phyloP scores from a whole-genome alignment of 2,888 invertebrate genomes.

The Sipunculus nudus region DNA sequence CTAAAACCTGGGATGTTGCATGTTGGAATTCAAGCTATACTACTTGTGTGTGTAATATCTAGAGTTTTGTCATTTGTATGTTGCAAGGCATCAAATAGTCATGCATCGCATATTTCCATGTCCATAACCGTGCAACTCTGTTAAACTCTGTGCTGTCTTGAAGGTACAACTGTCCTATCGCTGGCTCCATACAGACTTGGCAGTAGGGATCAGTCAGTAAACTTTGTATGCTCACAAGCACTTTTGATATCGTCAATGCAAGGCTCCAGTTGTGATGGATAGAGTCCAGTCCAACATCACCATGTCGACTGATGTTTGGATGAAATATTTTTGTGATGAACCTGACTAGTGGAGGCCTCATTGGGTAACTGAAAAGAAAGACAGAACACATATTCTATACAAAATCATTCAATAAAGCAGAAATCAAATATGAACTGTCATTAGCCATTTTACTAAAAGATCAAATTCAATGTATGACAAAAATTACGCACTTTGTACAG shows the following conservation, averaged over 20 bases:
- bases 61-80: slow-evolving; percentile 10
- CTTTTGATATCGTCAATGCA: slow-evolving; percentile 85
- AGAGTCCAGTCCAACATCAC: slow-evolving; percentile 94
- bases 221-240: slow-evolving; percentile 66
- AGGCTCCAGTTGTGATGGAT: slow-evolving; percentile 97
- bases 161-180: slow-evolving; percentile 81
- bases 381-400: background rate
- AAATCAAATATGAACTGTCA: too few species aligned
- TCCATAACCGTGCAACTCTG: slow-evolving; percentile 84
- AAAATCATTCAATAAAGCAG: background rate
- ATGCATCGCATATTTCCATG: slow-evolving; percentile 80
- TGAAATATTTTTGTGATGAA: slow-evolving; percentile 93
- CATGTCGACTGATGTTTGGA: slow-evolving; percentile 93
- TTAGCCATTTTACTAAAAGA: too few species aligned
- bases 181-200: slow-evolving; percentile 89
- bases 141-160: slow-evolving; percentile 80
- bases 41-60: too few species aligned
- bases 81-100: slow-evolving; percentile 33
- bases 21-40: too few species aligned
- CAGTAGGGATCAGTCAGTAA: slow-evolving; percentile 80
- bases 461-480: too few species aligned
- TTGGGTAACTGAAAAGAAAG: slow-evolving; percentile 76
- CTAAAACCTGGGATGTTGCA: too few species aligned
- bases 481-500: too few species aligned
- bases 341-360: slow-evolving; percentile 89